Conservation (phyloP, 2,888 invertebrate species). For the Drosophila pegasa region DNA sequence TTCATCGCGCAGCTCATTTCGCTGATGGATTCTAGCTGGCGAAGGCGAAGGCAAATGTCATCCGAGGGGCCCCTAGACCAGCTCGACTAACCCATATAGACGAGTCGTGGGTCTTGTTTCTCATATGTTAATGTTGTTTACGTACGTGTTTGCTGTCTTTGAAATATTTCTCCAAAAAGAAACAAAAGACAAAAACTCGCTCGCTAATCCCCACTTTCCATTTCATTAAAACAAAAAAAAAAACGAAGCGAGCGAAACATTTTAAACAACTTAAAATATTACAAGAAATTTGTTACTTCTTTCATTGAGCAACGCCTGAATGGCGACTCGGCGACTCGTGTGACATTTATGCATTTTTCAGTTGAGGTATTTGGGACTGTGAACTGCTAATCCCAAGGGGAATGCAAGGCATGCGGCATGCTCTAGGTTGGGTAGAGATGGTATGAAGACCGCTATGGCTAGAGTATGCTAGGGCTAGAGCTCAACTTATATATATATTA, state of each 20-base stretch:
- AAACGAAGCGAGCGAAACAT: constrained; percentile 9
- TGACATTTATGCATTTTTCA: neutral
- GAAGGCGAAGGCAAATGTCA: constrained; percentile 18
- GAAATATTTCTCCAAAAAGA: constrained; percentile 9
- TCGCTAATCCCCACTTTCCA: constrained; percentile 69
- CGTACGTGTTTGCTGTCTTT: constrained; percentile 45
- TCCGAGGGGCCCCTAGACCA: constrained; percentile 4
- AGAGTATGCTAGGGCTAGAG: too few species aligned
- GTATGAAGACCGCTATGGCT: neutral
- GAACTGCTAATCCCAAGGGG: neutral
- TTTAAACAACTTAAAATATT: constrained; percentile 11
- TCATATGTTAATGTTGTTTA: constrained; percentile 52
- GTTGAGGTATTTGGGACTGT: neutral
- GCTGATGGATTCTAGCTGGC: constrained; percentile 64
- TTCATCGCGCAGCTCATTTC: constrained; percentile 48
- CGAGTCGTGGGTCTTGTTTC: constrained; percentile 16
- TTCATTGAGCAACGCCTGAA: constrained; percentile 11
- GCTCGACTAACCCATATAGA: constrained; percentile 25
- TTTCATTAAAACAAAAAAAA: constrained; percentile 52
- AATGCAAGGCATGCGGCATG: neutral
- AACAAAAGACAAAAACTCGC: constrained; percentile 4
- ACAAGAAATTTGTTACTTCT: constrained; percentile 19
- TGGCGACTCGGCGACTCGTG: constrained; percentile 6
- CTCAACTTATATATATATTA: too few species aligned
- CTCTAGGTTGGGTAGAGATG: neutral